phyloP scores from a whole-genome alignment of 2,888 invertebrate species.

The Andrena marginata region DNA sequence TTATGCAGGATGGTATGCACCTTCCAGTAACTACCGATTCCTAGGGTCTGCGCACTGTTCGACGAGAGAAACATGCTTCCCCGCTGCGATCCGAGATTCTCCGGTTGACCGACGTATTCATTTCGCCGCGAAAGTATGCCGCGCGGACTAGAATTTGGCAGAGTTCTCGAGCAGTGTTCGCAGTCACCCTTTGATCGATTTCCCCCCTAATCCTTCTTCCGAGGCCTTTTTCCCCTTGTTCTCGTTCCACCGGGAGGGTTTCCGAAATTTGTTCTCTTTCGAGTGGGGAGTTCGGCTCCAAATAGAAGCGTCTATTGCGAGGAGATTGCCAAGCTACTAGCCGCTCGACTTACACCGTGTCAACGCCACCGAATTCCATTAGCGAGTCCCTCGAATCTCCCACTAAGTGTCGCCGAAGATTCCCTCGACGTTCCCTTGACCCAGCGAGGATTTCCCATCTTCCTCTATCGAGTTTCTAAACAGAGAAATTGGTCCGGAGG shows the following conservation, averaged over 20 bases:
- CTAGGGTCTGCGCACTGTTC: neutral
- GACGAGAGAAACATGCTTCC: neutral
- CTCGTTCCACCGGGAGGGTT: neutral
- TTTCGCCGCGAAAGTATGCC: conserved; percentile 24
- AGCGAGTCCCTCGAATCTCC: conserved; percentile 17
- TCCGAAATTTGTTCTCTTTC: neutral
- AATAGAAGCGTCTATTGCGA: neutral
- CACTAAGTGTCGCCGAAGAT: neutral
- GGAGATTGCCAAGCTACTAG: neutral
- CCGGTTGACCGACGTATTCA: conserved; percentile 40
- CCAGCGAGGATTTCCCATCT: neutral
- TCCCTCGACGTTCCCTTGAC: neutral
- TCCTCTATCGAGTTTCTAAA: neutral
- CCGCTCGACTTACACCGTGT: neutral
- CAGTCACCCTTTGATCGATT: neutral
- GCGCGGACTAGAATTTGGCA: conserved; percentile 2
- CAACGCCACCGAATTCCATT: neutral
- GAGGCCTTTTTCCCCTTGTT: neutral
- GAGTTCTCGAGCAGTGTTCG: neutral
- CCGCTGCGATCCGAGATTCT: neutral
- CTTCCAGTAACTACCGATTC: conserved; percentile 56
- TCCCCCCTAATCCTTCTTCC: neutral
- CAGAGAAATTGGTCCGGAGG: neutral
- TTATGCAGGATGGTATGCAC: conserved; percentile 51
- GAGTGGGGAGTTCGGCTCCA: neutral